Evolutionary conservation across 2,888 invertebrate species (phyloP), one percentile per base, ranked within the genome.

Genomic region (Scaptomyza reducta): DNA sequence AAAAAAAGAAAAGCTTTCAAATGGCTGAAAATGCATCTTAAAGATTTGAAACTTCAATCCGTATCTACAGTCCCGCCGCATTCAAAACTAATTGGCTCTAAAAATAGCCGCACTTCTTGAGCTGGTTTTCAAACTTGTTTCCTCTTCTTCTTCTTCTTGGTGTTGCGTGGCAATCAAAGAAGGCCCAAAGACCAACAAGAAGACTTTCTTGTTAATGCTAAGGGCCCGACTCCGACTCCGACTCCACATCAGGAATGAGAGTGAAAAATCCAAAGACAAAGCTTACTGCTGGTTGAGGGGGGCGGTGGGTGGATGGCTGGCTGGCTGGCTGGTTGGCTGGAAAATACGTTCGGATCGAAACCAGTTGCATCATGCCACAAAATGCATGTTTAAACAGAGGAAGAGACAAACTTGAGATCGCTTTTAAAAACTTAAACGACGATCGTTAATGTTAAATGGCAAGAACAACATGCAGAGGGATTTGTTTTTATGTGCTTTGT

Each of bases 71-170:
- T 62, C 58, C 44, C 58, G 50, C 58, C 58, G 53, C 62, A 61
- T 44, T 40, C 38, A 63, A 63, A 70, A 61, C 84, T 82, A 84
- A 86, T 85, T 86, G 78, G 83, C 67, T 77, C 86, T 84, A 84
- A 83, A 84, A 86, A 84, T 84, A 84, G 79, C 71, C 77, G 22
- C 60, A 60, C 56, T 55, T 38, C 38, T 40, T 49, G 72, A 68
- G 74, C 74, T 74, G 74, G 74, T 74, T 74, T 74, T 47, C 22
- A 74, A 75, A 79, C 76, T 60, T 58, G 82, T 79, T 80, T 80
- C 61, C 57, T 67, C 58, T n/a, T n/a, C n/a, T n/a, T n/a, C n/a
- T n/a, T n/a, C n/a, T n/a, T n/a, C n/a, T n/a, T n/a, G n/a, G n/a
- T n/a, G n/a, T n/a, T n/a, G n/a, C n/a, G n/a, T 35, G n/a, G 35